phyloP scores from a whole-genome alignment of 2,888 invertebrate species.

The Autographa pulchrina region DNA sequence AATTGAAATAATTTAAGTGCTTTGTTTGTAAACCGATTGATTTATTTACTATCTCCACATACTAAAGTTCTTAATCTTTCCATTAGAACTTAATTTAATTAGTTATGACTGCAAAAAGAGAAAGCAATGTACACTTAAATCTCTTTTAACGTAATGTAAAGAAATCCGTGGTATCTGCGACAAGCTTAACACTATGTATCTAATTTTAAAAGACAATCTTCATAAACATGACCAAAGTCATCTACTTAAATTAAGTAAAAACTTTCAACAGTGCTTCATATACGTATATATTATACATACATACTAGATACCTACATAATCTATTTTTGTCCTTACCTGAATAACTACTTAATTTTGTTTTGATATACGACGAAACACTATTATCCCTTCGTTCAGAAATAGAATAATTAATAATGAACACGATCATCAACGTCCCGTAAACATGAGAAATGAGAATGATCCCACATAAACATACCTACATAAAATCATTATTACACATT shows the following conservation, averaged over 20 bases:
- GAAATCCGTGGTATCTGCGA: too few relatives aligned
- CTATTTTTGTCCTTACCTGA: background rate
- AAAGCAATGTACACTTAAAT: too few relatives aligned
- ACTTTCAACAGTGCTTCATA: background rate
- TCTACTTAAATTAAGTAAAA: background rate
- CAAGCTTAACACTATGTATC: background rate
- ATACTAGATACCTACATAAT: background rate
- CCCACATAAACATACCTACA: slow-evolving; percentile 22
- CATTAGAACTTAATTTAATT: background rate
- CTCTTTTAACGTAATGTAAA: too few relatives aligned
- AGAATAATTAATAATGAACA: slow-evolving; percentile 24
- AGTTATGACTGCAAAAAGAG: background rate
- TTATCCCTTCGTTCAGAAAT: background rate
- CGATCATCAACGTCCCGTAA: slow-evolving; percentile 17
- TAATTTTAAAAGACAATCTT: background rate
- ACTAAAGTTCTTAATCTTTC: background rate
- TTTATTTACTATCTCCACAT: background rate
- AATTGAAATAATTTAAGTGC: background rate
- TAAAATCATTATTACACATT: slow-evolving; percentile 39
- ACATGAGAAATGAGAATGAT: slow-evolving; percentile 25
- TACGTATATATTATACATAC: background rate
- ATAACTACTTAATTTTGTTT: background rate
- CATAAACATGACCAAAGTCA: background rate
- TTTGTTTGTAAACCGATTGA: background rate
- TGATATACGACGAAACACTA: background rate